These are phyloP conservation scores for Sesia apiformis DNA, from an alignment of 2,888 invertebrate species.

Conservation along the genomic window DNA sequence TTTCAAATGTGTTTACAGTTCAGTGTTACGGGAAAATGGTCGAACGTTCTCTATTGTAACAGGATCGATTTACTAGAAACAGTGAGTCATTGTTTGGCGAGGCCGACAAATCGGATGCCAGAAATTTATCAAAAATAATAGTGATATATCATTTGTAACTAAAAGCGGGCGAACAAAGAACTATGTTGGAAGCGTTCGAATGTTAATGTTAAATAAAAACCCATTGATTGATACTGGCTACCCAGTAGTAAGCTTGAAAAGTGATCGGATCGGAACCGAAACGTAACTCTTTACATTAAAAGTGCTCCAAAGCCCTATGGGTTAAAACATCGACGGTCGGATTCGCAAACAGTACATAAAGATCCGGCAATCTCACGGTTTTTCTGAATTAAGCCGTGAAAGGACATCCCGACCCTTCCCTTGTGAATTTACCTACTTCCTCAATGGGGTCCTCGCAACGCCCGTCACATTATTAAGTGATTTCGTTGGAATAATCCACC, in stretches of 20 bases:
- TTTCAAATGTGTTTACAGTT: background rate
- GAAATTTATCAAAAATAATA: too few relatives aligned
- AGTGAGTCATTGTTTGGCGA: too few relatives aligned
- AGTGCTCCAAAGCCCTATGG: slow-evolving; percentile 41
- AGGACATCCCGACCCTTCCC: slow-evolving; percentile 42
- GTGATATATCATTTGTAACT: too few relatives aligned
- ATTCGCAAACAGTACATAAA: slow-evolving; percentile 65
- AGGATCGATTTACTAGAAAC: too few relatives aligned
- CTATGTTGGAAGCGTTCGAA: too few relatives aligned
- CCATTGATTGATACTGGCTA: too few relatives aligned
- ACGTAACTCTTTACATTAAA: slow-evolving; percentile 46
- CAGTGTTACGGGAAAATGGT: background rate
- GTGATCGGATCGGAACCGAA: too few relatives aligned
- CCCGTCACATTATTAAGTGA: slow-evolving; percentile 54
- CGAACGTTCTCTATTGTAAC: too few relatives aligned
- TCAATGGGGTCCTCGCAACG: slow-evolving; percentile 4
- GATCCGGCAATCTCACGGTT: slow-evolving; percentile 56
- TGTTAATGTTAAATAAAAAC: too few relatives aligned
- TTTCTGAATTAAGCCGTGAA: slow-evolving; percentile 62
- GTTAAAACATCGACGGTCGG: slow-evolving; percentile 57
- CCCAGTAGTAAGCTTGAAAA: too few relatives aligned
- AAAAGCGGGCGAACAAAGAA: too few relatives aligned
- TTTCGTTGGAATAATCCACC: slow-evolving; percentile 15
- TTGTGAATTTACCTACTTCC: slow-evolving; percentile 39
- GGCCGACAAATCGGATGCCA: too few relatives aligned